These are phyloP conservation scores for Mugil cephalus DNA, from an alignment of 2,113 vertebrate genomes.

Conservation along the genomic window DNA sequence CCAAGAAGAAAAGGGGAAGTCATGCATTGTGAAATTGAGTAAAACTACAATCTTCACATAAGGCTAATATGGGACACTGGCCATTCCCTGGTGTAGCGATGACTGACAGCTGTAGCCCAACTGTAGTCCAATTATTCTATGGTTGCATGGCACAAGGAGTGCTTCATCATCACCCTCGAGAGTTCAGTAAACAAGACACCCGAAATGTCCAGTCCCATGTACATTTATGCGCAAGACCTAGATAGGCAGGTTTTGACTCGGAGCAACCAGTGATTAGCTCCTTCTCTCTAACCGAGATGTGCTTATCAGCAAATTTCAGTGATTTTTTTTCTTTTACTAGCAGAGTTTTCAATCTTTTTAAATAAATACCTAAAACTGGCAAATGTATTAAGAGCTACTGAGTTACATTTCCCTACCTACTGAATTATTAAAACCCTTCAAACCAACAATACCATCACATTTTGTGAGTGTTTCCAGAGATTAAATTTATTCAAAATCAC, in stretches of 20 bases:
- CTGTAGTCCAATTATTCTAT: constrained; percentile 45
- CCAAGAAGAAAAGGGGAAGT: too few species aligned
- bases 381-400: neutral
- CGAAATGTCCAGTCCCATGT: constrained; percentile 20
- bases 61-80: constrained; percentile 18
- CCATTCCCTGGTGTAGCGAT: constrained; percentile 1
- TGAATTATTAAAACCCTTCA: constrained; percentile 25
- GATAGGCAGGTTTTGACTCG: constrained; percentile 8
- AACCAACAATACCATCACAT: neutral
- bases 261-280: constrained; percentile 18
- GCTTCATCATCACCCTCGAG: constrained; percentile 40
- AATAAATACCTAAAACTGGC: constrained; percentile 9
- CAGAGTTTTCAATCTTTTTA: neutral
- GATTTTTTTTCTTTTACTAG: too few species aligned
- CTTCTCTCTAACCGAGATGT: constrained; percentile 6
- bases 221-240: constrained; percentile 20
- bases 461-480: neutral
- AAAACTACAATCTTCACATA: constrained; percentile 4
- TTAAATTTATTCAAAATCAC: constrained; percentile 3
- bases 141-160: constrained; percentile 27
- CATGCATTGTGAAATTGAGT: neutral
- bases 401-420: neutral
- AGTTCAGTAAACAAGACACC: constrained; percentile 24
- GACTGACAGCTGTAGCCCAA: constrained; percentile 43
- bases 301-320: neutral